Evolutionary conservation across 2,113 vertebrate species (phyloP), one percentile per base, ranked within the genome.

Genomic region (Erythrocercus mccallii): DNA sequence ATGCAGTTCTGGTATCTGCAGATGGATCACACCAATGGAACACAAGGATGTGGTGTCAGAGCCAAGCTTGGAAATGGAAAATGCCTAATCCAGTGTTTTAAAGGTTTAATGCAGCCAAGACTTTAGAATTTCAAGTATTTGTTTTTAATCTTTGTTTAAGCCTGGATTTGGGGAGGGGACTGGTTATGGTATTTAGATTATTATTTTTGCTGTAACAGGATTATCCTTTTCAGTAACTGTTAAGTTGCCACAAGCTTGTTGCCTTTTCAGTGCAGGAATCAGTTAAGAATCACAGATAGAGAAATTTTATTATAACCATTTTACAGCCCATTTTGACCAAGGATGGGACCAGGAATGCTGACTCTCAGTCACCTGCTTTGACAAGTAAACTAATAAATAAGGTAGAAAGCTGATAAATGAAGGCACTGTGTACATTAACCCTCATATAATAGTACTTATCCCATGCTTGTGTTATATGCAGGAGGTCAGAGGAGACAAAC

Each of bases 221-320:
- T 93, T 95, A 92, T 86, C 74, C 68, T 78, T 94, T 94, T 81
- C 82, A 94, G 92, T 86, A 84, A 92, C 96, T 94, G 86, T 86
- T 90, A 92, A 92, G 57, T 92, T 3, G 0, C 72, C 80, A 58
- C 38, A 58, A 83, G 30, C 64, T 62, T 83, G 60, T 86, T 96
- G 76, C 91, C 38, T 80, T 93, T 88, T 83, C 86, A 70, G 16
- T 51, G 60, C n/a, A 95, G 82, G 72, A 92, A 92, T 57, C 56
- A 51, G 79, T 94, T 86, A 90, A 93, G 88, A 65, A 71, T 90
- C 88, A 88, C n/a, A 92, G 92, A 93, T n/a, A 90, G 25, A 48
- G 90, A 83, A 96, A 90, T 95, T 93, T 92, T 94, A 94, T 91
- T 90, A 48, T 56, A 94, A 88, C 40, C 3, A 5, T 38, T 95